Conservation (phyloP, 2,797 vertebrate genomes). For the Semaprochilodus insignis region DNA sequence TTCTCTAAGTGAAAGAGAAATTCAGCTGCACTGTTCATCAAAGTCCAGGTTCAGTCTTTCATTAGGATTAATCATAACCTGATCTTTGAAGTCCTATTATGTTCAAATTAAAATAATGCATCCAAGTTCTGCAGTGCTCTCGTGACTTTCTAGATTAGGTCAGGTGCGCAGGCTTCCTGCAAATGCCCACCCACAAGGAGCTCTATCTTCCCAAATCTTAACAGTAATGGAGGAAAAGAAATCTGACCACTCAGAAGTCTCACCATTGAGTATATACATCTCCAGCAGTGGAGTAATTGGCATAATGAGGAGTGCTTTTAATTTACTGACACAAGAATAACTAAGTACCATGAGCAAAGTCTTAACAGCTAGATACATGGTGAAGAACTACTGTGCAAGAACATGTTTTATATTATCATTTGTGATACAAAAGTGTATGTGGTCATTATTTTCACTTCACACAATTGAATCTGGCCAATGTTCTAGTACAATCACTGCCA, state of each 20-base stretch:
- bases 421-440: neutral
- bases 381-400: constrained; percentile 1
- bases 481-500: neutral
- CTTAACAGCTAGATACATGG: neutral
- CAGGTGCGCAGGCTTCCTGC: neutral
- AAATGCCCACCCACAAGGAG: neutral
- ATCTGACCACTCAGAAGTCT: neutral
- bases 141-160: too few species aligned
- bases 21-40: neutral
- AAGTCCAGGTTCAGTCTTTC: neutral
- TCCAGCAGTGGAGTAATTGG: neutral
- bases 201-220: neutral
- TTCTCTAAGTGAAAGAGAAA: neutral
- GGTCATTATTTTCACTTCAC: constrained; percentile 9
- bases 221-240: neutral
- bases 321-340: neutral
- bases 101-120: neutral
- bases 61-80: neutral
- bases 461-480: neutral
- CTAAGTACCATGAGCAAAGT: neutral
- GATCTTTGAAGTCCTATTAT: neutral
- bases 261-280: neutral
- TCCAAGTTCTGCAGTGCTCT: neutral
- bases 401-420: neutral
- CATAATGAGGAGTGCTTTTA: neutral